phyloP scores from a whole-genome alignment of 2,888 invertebrate species.

The Drosophila pegasa region DNA sequence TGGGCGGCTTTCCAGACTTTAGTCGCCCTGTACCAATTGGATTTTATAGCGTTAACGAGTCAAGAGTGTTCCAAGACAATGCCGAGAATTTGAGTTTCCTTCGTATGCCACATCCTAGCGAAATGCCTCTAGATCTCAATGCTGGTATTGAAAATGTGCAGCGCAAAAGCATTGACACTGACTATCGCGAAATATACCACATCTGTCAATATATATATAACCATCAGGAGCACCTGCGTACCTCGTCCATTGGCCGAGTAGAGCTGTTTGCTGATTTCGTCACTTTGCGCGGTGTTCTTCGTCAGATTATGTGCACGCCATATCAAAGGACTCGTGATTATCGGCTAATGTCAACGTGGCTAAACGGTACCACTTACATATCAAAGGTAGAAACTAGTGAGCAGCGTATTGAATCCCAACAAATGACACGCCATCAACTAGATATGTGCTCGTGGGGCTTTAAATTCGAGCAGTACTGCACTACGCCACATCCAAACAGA shows the following conservation, averaged over 20 bases:
- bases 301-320: conserved; percentile 59
- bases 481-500: conserved; percentile 19
- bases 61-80: conserved; percentile 41
- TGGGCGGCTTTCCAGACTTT: conserved; percentile 37
- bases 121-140: conserved; percentile 56
- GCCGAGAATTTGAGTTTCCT: conserved; percentile 37
- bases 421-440: not conserved
- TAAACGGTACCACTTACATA: conserved; percentile 62
- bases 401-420: conserved; percentile 8
- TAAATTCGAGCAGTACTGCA: conserved; percentile 68
- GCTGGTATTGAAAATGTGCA: conserved; percentile 51
- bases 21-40: conserved; percentile 51
- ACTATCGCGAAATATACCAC: conserved; percentile 14
- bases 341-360: conserved; percentile 40
- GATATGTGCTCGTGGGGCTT: conserved; percentile 73
- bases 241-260: conserved; percentile 1
- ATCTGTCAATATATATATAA: conserved; percentile 46
- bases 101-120: conserved; percentile 18
- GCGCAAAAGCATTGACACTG: conserved; percentile 13
- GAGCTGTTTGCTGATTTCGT: conserved; percentile 39
- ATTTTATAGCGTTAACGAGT: conserved; percentile 36
- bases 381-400: conserved; percentile 30
- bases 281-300: conserved; percentile 54
- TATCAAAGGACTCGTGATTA: conserved; percentile 37
- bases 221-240: conserved; percentile 36